Base-by-base conservation (phyloP, 2,797 vertebrate species). In the Rhabdophis nuchalis region DNA sequence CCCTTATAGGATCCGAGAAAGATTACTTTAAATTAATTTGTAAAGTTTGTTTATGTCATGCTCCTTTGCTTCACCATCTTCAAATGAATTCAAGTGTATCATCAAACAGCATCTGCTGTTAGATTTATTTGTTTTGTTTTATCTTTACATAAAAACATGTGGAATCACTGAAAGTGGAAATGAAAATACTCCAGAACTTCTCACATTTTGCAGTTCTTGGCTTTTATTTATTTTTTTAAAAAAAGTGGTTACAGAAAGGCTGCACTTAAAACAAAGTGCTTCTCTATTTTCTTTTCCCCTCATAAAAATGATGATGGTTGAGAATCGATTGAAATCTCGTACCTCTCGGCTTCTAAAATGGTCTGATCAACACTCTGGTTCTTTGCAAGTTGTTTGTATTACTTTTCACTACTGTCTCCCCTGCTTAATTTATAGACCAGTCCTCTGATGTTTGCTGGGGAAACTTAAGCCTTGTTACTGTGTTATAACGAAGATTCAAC, bases 1-100 rank as follows among this genome's bases (percentile, higher is more conserved):
- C 23, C 56, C 92, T 91, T 92, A 94, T 91, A 89, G 94, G 93
- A 89, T 82, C 91, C 93, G 93, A 95, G 95, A 95, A 91, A 92
- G 58, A 87, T 46, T 82, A 82, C 20, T 82, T 82, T 12, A 82
- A 82, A 82, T 25, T 82, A 5, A 95, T 94, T 89, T 86, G 11
- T 13, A 58, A 50, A 85, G 1, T 89, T 96, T 46, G 36, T 95
- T 94, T 93, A 93, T 86, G 13, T 14, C 60, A n/a, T 53, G 57
- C 57, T 53, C 29, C 27, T 8, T 46, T 82, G 68, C 29, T 85
- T 82, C 53, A 82, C 13, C 18, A 20, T 41, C 32, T 82, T 27
- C 68, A 82, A 8, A 41, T 29, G 25, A 46, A 41, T 20, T 41
- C 72, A 82, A 82, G 36, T 5, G 36, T 82, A 46, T 82, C 20